Evolutionary conservation across 1,140 invertebrate genomes (phyloP).

Genomic region (Muscidifurax raptorellus): DNA sequence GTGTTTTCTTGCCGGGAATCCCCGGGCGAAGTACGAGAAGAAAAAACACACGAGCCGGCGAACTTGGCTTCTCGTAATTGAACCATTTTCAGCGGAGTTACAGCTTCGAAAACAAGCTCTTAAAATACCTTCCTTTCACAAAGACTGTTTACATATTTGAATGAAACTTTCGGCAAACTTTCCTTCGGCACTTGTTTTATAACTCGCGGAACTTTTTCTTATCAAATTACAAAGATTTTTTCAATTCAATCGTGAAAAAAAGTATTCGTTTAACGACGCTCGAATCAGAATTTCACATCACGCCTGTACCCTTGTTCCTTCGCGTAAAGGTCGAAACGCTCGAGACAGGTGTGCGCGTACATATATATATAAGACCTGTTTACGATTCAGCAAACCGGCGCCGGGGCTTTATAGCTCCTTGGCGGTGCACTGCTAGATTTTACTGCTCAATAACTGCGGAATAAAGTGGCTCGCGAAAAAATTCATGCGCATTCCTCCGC

Average conservation of each 20-base stretch:
- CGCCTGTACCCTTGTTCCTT: neutral
- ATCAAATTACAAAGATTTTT: neutral
- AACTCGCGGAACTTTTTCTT: neutral
- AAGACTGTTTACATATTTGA: neutral
- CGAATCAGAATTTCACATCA: neutral
- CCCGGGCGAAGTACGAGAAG: neutral
- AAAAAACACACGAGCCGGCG: neutral
- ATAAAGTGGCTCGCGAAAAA: neutral
- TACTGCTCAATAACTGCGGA: constrained; percentile 25
- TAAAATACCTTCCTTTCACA: constrained; percentile 25
- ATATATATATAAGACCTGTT: constrained; percentile 19
- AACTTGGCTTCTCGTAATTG: neutral
- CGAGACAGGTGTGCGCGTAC: neutral
- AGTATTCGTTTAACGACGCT: neutral
- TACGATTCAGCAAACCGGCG: constrained; percentile 17
- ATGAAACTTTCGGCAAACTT: neutral
- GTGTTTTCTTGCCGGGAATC: neutral
- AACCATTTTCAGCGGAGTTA: neutral
- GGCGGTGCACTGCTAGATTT: constrained; percentile 27
- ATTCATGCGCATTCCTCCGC: constrained; percentile 30
- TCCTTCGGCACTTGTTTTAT: neutral
- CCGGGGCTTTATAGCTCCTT: constrained; percentile 6
- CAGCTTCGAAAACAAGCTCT: constrained; percentile 20
- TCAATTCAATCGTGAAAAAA: neutral
- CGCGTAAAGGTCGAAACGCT: neutral